Conservation (phyloP, 2,888 invertebrate genomes). For the Rhagonycha fulva region DNA sequence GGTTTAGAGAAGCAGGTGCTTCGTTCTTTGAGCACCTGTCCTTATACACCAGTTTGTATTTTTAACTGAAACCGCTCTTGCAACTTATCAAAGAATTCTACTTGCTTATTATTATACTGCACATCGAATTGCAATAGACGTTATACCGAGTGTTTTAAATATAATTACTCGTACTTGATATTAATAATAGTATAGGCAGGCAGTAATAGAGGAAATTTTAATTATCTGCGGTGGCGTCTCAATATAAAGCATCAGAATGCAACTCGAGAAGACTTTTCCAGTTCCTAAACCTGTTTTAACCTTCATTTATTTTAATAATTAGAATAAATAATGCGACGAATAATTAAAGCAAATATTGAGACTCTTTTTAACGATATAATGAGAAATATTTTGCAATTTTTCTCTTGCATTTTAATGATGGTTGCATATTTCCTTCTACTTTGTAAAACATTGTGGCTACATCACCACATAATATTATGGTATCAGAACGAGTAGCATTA, state of each 20-base stretch:
- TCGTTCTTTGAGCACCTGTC: conserved; percentile 37
- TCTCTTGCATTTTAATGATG: not conserved
- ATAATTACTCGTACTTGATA: conserved; percentile 11
- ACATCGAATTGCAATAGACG: conserved; percentile 18
- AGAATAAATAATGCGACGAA: conserved; percentile 12
- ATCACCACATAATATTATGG: not conserved
- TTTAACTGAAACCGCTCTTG: conserved; percentile 42
- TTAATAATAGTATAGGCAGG: not conserved
- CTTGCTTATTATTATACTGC: conserved; percentile 21
- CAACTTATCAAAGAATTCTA: conserved; percentile 33
- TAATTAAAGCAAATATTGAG: conserved; percentile 9
- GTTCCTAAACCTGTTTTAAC: conserved; percentile 8
- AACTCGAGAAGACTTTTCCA: not conserved
- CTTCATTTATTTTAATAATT: conserved; percentile 16
- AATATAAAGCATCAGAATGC: conserved; percentile 10
- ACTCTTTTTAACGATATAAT: conserved; percentile 11
- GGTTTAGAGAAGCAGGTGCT: conserved; percentile 37
- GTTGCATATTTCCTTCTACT: not conserved
- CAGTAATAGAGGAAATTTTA: not conserved
- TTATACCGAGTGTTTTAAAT: conserved; percentile 15
- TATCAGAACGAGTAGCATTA: not conserved
- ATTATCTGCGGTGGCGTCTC: not conserved
- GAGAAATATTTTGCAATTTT: conserved; percentile 5
- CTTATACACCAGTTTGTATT: conserved; percentile 43
- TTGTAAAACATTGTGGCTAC: not conserved